Percentiles rank a stretch among this genome's conserved stretches.
phyloP scores from a whole-genome alignment of 2,888 invertebrate species.

The Ecdyonurus torrentis region DNA sequence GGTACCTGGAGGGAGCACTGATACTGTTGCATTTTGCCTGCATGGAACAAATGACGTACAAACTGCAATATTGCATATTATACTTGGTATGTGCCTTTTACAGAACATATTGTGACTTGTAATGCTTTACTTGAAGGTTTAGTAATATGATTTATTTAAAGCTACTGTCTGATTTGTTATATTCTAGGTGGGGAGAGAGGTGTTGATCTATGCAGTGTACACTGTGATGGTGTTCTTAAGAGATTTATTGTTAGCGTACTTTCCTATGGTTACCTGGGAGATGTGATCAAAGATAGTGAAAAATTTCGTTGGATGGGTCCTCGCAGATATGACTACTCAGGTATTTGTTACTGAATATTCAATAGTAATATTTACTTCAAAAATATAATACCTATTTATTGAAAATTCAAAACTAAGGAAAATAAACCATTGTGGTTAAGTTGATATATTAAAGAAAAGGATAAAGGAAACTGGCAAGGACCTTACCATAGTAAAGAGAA shows the following conservation, averaged over 20 bases:
- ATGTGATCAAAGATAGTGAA: constrained; percentile 63
- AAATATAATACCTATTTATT: constrained; percentile 1
- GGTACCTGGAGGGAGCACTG: constrained; percentile 59
- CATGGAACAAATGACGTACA: constrained; percentile 63
- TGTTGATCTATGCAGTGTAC: constrained; percentile 60
- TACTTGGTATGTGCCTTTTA: constrained; percentile 37
- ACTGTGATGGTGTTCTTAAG: constrained; percentile 37
- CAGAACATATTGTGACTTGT: no score
- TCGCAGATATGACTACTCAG: constrained; percentile 60
- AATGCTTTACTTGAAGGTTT: not conserved
- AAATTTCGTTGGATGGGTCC: constrained; percentile 76
- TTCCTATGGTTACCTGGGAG: constrained; percentile 74
- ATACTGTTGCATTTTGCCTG: constrained; percentile 60
- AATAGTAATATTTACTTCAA: no score
- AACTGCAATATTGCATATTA: constrained; percentile 67
- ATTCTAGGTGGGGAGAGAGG: constrained; percentile 43
- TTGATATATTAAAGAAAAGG: no score
- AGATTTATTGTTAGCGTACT: constrained; percentile 58
- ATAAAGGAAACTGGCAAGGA: no score
- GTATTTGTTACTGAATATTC: no score
- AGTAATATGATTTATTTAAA: not conserved
- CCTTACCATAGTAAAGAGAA: no score
- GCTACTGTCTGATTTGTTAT: no score
- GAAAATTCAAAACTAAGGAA: no score
- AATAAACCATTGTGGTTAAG: no score